phyloP scores from a whole-genome alignment of 2,888 invertebrate species.

The Cataglyphis altisquamis region DNA sequence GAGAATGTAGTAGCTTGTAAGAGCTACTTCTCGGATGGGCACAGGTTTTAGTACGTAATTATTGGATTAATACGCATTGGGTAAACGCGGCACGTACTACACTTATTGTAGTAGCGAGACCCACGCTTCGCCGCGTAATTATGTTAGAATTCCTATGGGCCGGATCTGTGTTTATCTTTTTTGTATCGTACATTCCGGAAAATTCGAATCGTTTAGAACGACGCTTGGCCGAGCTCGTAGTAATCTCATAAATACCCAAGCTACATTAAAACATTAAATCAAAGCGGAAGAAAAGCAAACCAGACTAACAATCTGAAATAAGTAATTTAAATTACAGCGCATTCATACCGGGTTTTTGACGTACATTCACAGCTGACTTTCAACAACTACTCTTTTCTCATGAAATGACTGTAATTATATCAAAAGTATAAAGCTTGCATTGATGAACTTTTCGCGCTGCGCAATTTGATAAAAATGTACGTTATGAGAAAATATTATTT shows the following conservation, averaged over 20 bases:
- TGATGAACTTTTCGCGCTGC: slow-evolving; percentile 9
- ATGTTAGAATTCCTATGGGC: slow-evolving; percentile 66
- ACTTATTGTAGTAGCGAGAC: slow-evolving; percentile 54
- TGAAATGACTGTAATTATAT: slow-evolving; percentile 27
- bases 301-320: slow-evolving; percentile 46
- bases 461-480: slow-evolving; percentile 18
- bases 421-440: background rate
- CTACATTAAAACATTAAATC: slow-evolving; percentile 46
- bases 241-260: slow-evolving; percentile 65
- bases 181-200: slow-evolving; percentile 54
- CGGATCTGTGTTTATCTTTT: slow-evolving; percentile 59
- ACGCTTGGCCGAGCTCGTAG: slow-evolving; percentile 51
- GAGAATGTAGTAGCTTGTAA: slow-evolving; percentile 32
- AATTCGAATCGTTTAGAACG: slow-evolving; percentile 68
- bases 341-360: slow-evolving; percentile 33
- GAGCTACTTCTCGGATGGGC: slow-evolving; percentile 29
- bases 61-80: slow-evolving; percentile 46
- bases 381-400: slow-evolving; percentile 5
- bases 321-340: slow-evolving; percentile 41
- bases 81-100: slow-evolving; percentile 47
- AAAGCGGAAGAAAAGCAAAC: slow-evolving; percentile 43
- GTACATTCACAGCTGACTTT: slow-evolving; percentile 35
- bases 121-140: slow-evolving; percentile 60
- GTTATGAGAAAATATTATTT: slow-evolving; percentile 10
- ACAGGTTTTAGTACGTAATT: slow-evolving; percentile 52